Evolutionary conservation across 2,113 vertebrate species (phyloP).

Genomic region (Hepsetus odoe): DNA sequence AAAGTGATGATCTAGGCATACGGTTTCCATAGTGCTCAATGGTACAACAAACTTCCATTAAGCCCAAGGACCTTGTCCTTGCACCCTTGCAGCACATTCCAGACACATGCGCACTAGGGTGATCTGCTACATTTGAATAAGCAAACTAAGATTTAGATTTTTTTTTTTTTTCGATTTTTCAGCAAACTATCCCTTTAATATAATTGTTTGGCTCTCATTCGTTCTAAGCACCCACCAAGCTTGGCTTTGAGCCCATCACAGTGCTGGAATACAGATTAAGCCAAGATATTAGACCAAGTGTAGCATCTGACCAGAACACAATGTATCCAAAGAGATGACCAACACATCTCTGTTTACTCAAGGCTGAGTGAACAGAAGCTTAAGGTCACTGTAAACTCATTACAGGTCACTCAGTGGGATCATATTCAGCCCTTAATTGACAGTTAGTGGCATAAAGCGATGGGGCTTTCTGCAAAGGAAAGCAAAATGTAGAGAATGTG

Average conservation of each 20-base stretch:
- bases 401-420: not conserved
- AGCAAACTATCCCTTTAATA: not conserved
- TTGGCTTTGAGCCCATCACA: not conserved
- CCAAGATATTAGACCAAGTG: not conserved
- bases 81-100: no score
- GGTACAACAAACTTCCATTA: no score
- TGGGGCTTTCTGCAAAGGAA: not conserved
- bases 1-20: no score
- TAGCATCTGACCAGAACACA: not conserved
- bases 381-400: conserved; percentile 13
- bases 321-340: not conserved
- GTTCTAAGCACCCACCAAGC: not conserved
- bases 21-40: no score
- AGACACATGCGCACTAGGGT: no score
- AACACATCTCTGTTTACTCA: not conserved
- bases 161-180: no score
- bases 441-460: conserved; percentile 13
- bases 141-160: no score
- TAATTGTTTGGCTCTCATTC: not conserved
- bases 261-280: not conserved
- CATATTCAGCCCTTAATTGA: not conserved
- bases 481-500: conserved; percentile 15
- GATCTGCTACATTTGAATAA: no score
- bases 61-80: no score
- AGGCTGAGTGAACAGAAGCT: not conserved